phyloP scores from a whole-genome alignment of 2,888 invertebrate species.

The Dione juno region DNA sequence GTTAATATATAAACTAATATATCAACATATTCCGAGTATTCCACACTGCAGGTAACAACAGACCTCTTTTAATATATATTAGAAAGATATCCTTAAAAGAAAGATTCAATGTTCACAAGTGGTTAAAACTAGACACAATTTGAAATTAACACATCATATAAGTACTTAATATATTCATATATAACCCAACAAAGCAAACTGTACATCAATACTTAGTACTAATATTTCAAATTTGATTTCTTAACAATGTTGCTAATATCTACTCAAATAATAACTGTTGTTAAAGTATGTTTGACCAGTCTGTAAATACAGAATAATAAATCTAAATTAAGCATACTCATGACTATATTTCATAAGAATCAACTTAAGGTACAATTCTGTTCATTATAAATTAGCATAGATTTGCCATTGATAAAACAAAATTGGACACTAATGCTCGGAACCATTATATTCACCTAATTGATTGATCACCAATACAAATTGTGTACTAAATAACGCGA shows the following conservation, averaged over 20 bases:
- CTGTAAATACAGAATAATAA: conserved; percentile 20
- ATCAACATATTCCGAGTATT: no score
- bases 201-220: not conserved
- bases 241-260: not conserved
- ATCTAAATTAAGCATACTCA: conserved; percentile 18
- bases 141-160: no score
- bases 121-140: not conserved
- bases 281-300: not conserved
- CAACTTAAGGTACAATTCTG: conserved; percentile 20
- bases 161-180: not conserved
- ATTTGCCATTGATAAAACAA: conserved; percentile 40
- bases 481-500: conserved; percentile 38
- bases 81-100: not conserved
- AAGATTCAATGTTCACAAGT: not conserved
- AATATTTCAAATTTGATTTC: conserved; percentile 8
- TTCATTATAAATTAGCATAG: conserved; percentile 40
- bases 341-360: conserved; percentile 35
- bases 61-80: no score
- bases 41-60: no score
- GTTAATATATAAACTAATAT: no score
- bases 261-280: not conserved
- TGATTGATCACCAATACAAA: conserved; percentile 35
- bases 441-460: conserved; percentile 30
- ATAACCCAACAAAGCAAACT: not conserved
- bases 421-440: conserved; percentile 47